Evolutionary conservation across 1,140 invertebrate genomes (phyloP), one percentile per base, ranked within the genome.

Genomic region (Panagrolaimus sp.): DNA sequence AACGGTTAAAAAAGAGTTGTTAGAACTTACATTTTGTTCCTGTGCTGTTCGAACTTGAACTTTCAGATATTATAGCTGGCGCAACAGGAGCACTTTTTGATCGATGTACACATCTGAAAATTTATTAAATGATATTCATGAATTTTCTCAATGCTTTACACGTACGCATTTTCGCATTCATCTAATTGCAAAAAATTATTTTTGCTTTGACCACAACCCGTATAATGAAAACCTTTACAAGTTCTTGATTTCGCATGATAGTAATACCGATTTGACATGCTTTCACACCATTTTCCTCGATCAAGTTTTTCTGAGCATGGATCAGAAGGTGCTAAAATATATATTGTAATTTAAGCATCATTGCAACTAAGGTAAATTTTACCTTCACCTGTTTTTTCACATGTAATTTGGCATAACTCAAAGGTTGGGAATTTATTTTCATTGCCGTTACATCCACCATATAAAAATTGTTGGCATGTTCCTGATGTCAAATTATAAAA

Each of bases 141-240:
- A 64, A 6, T 7, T 7, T 2, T 38, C 17, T 32, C 17, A 62
- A 26, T n/a, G 5, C 0, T 17, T 9, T 10, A 3, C 15, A 62
- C 67, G 15, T 45, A 68, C 67, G 66, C 62, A 26, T 69, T 47
- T 48, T 65, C 58, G 28, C 68, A 69, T 43, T 69, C 68, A 9
- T 68, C 67, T 12, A 69, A 47, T 5, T 69, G 65, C 8, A 73
- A 32, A 62, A 80, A 79, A 26, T 80, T 80, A 55, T 80, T 80
- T 43, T 70, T 43, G 38, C 76, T 78, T 68, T 76, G 67, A 21
- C 78, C 78, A 70, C 78, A 80, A 21, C 78, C 78, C 1, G 78
- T 80, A 66, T 80, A 80, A 67, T 80, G 78, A 62, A 80, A 80
- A 21, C 78, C 78, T 70, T 72, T 78, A 72, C 78, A 80, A 43